Percentiles rank a stretch among this genome's conserved stretches.
Evolutionary conservation across 2,113 vertebrate species (phyloP).

Genomic region (Triplophysa rosa): DNA sequence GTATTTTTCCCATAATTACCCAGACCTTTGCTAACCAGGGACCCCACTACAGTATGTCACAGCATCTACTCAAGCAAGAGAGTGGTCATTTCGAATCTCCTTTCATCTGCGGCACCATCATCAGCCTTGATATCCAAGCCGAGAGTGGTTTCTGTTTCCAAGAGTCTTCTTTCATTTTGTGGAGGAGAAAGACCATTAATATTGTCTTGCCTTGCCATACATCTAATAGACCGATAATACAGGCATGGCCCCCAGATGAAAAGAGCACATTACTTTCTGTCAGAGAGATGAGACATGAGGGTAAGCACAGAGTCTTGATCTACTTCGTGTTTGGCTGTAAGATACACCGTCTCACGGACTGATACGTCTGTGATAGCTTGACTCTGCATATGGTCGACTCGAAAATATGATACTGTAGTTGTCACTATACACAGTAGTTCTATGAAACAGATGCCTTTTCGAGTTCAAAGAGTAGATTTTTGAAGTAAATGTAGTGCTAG

Average conservation of each 20-base stretch:
- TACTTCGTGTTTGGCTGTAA: constrained; percentile 48
- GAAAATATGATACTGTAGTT: neutral
- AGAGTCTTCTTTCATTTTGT: constrained; percentile 70
- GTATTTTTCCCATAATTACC: constrained; percentile 43
- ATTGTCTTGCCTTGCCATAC: constrained; percentile 71
- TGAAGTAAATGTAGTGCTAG: too few relatives aligned
- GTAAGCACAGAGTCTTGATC: constrained; percentile 51
- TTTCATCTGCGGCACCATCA: constrained; percentile 69
- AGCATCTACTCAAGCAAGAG: constrained; percentile 48
- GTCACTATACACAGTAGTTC: neutral
- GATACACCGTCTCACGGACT: constrained; percentile 38
- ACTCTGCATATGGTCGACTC: neutral
- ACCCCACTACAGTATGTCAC: constrained; percentile 39
- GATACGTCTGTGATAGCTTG: constrained; percentile 48
- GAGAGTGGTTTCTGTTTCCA: constrained; percentile 73
- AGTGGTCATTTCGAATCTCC: constrained; percentile 68
- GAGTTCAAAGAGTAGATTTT: too few relatives aligned
- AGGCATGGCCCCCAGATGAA: constrained; percentile 75
- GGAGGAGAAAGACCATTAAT: constrained; percentile 70
- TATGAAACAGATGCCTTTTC: too few relatives aligned
- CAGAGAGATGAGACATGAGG: constrained; percentile 70
- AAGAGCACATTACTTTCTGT: constrained; percentile 73
- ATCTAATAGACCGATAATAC: constrained; percentile 75
- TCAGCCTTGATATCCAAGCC: constrained; percentile 71
- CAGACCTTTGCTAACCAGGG: constrained; percentile 29